These are phyloP conservation scores for Donacobius atricapilla DNA, from an alignment of 2,113 vertebrate species.

Conservation along the genomic window DNA sequence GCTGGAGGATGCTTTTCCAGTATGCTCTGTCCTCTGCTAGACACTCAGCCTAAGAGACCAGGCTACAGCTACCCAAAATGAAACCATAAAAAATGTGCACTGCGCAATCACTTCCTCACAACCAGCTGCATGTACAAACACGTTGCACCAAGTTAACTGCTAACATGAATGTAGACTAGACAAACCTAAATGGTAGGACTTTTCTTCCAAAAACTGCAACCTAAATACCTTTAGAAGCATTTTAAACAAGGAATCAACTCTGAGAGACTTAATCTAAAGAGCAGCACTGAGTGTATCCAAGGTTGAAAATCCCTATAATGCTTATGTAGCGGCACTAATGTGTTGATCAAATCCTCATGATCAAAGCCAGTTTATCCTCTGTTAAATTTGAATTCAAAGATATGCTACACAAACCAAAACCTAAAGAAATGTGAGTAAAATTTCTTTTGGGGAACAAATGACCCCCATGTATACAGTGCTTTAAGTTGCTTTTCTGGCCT, in stretches of 20 bases:
- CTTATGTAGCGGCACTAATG: neutral
- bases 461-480: fast-evolving
- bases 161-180: neutral
- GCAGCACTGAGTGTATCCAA: neutral
- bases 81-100: fast-evolving
- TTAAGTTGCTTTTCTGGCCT: neutral
- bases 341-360: neutral
- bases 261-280: neutral
- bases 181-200: neutral
- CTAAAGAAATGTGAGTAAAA: neutral
- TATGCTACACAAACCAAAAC: neutral
- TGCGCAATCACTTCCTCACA: neutral
- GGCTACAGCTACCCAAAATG: neutral
- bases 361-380: neutral
- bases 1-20: neutral
- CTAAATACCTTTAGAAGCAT: neutral
- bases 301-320: neutral
- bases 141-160: neutral
- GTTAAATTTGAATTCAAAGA: neutral
- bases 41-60: neutral
- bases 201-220: neutral
- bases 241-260: neutral
- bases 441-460: neutral
- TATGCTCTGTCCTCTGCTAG: neutral
- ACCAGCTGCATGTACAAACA: neutral